A percentile compares a stretch with the other conserved stretches of the same genome.
phyloP scores from a whole-genome alignment of 1,140 invertebrate species.

The Pogonomyrmex barbatus region DNA sequence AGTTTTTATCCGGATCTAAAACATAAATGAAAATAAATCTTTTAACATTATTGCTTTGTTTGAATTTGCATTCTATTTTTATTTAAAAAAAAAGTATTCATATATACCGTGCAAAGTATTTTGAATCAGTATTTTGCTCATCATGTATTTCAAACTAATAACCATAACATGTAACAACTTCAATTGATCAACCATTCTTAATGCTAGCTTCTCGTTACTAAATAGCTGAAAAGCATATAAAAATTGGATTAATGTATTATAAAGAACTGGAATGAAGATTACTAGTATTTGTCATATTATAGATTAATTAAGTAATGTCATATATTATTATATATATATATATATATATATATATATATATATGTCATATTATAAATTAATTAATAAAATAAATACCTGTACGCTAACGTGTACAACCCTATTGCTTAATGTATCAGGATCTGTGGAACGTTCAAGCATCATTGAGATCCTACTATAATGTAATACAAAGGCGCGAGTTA shows the following conservation, averaged over 20 bases:
- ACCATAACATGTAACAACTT: constrained; percentile 97
- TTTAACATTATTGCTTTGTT: background rate
- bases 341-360: too few relatives aligned
- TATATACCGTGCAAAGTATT: constrained; percentile 93
- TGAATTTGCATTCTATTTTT: background rate
- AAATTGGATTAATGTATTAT: constrained; percentile 3
- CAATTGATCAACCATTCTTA: constrained; percentile 95
- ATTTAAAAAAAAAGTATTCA: background rate
- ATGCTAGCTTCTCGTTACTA: constrained; percentile 96
- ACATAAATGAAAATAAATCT: constrained; percentile 33
- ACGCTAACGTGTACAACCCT: constrained; percentile 98
- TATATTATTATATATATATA: too few relatives aligned
- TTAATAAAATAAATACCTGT: constrained; percentile 85
- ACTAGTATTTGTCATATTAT: background rate
- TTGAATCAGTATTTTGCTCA: constrained; percentile 95
- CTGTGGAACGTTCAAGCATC: constrained; percentile 93
- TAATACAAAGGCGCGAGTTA: constrained; percentile 97
- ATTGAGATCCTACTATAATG: constrained; percentile 98
- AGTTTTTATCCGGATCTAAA: constrained; percentile 92
- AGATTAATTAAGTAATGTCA: background rate
- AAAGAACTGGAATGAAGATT: constrained; percentile 75
- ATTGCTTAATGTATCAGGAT: constrained; percentile 97
- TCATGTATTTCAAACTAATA: constrained; percentile 96
- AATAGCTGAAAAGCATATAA: constrained; percentile 89
- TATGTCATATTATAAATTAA: background rate